Conservation (phyloP, 2,113 vertebrate species). For the Athene cunicularia region DNA sequence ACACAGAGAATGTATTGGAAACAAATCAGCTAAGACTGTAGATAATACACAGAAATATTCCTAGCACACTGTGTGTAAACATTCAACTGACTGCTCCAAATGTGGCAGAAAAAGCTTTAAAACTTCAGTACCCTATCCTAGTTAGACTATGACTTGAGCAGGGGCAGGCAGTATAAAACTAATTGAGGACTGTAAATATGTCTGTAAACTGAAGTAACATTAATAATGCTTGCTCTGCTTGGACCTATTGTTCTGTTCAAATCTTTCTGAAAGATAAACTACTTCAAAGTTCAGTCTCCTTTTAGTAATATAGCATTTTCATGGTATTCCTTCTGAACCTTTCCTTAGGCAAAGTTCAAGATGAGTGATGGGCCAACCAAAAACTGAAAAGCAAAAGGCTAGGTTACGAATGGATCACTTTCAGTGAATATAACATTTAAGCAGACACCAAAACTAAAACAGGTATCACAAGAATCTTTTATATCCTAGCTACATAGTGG, state of each 20-base stretch:
- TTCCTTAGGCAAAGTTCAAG: constrained; percentile 32
- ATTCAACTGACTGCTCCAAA: neutral
- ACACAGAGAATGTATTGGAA: neutral
- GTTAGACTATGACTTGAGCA: neutral
- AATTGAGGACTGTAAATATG: neutral
- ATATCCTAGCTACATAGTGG: neutral
- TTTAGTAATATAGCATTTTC: constrained; percentile 52
- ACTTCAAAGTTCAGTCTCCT: constrained; percentile 26
- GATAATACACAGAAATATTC: neutral
- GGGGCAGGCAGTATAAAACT: neutral
- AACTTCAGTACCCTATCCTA: neutral
- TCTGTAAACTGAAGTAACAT: neutral
- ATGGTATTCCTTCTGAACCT: constrained; percentile 6
- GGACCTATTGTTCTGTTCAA: constrained; percentile 30
- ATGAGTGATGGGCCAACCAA: constrained; percentile 50
- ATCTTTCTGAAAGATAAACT: constrained; percentile 58
- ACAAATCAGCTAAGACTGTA: neutral
- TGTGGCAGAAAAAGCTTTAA: neutral
- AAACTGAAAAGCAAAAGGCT: constrained; percentile 42
- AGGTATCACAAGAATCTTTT: neutral
- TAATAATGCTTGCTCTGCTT: constrained; percentile 43
- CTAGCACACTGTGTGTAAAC: neutral
- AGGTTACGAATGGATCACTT: neutral
- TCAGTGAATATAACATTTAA: constrained; percentile 27
- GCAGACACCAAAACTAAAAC: neutral